These are phyloP conservation scores for Hippocampus barbouri DNA, from an alignment of 2,113 vertebrate genomes.

Conservation along the genomic window DNA sequence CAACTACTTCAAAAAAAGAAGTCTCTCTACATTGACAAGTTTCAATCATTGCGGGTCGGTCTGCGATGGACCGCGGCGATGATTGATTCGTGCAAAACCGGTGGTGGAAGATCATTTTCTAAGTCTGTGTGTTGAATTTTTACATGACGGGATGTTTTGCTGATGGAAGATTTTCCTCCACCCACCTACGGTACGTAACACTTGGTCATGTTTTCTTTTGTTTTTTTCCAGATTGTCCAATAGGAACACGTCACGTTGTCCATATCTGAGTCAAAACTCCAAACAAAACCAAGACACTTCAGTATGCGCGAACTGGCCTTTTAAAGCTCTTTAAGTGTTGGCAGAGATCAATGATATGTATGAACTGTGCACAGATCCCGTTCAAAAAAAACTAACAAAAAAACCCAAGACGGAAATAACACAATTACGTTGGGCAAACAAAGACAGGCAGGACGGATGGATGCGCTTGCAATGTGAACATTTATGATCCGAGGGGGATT, in stretches of 20 bases:
- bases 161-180: not conserved
- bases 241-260: too few relatives aligned
- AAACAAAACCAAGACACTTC: not conserved
- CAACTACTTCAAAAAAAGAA: too few relatives aligned
- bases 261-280: too few relatives aligned
- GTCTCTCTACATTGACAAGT: too few relatives aligned
- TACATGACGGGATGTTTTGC: not conserved
- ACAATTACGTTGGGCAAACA: conserved; percentile 11
- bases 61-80: too few relatives aligned
- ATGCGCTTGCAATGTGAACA: conserved; percentile 45
- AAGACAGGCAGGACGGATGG: conserved; percentile 26
- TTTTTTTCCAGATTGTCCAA: too few relatives aligned
- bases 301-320: not conserved
- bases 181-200: too few relatives aligned
- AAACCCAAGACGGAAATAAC: not conserved
- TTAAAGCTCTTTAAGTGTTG: not conserved
- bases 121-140: not conserved
- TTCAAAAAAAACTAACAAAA: not conserved
- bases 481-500: conserved; percentile 56
- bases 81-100: too few relatives aligned
- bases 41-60: too few relatives aligned
- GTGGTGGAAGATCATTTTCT: too few relatives aligned
- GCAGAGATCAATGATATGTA: conserved; percentile 10
- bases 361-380: not conserved
- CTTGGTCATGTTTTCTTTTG: too few relatives aligned